A percentile compares a stretch with the other conserved stretches of the same genome.
phyloP scores from a whole-genome alignment of 2,113 vertebrate species.

The Hiodon tergisus region DNA sequence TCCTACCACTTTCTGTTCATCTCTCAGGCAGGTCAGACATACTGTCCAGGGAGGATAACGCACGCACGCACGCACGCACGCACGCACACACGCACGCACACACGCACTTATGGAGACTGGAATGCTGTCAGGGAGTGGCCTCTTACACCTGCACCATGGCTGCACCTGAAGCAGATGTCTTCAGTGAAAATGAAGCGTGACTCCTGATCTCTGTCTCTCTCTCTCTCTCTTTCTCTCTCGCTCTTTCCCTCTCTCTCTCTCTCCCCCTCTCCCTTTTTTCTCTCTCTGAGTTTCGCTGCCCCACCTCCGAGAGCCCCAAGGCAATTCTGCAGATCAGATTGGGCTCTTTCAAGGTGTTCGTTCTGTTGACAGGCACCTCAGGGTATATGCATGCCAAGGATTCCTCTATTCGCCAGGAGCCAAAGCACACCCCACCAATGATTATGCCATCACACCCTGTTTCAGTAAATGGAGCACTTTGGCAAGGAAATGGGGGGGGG shows the following conservation, averaged over 20 bases:
- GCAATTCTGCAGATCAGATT: conserved; percentile 13
- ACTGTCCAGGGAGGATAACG: too few species aligned
- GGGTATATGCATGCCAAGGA: conserved; percentile 71
- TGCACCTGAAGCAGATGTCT: conserved; percentile 25
- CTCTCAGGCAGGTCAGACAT: too few species aligned
- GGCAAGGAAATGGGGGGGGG: background rate
- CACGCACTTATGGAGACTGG: background rate
- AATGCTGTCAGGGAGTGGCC: background rate
- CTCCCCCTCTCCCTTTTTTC: background rate
- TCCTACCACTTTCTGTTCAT: too few species aligned
- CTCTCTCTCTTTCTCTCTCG: background rate
- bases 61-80: background rate
- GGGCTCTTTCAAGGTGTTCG: conserved; percentile 38
- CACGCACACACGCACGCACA: background rate
- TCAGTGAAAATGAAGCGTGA: conserved; percentile 5
- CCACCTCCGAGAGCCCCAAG: conserved; percentile 11
- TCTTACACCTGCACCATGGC: background rate
- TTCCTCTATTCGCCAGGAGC: conserved; percentile 61
- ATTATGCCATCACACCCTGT: conserved; percentile 28
- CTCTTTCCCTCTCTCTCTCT: background rate
- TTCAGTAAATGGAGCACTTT: background rate
- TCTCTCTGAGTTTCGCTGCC: conserved; percentile 21
- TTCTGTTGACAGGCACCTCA: conserved; percentile 54
- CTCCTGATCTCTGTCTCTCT: conserved; percentile 8
- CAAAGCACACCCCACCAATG: conserved; percentile 30